A percentile compares a stretch with the other conserved stretches of the same genome.
phyloP scores from a whole-genome alignment of 2,113 vertebrate species.

The Oncorhynchus tshawytscha region DNA sequence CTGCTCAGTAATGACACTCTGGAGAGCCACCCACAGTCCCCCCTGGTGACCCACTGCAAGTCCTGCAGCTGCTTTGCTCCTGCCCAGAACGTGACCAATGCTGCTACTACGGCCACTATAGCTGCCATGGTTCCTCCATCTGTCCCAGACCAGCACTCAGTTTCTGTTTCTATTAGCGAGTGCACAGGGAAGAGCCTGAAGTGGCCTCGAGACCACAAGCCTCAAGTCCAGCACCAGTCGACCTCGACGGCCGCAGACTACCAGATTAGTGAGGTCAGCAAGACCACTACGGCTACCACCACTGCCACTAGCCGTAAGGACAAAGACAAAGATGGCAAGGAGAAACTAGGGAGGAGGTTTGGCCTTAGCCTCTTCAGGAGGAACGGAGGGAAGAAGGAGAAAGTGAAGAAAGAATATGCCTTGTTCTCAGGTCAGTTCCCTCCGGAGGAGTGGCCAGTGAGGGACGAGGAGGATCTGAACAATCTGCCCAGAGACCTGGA shows the following conservation, averaged over 20 bases:
- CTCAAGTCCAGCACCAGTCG: constrained; percentile 72
- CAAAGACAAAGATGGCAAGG: constrained; percentile 66
- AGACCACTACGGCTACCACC: constrained; percentile 60
- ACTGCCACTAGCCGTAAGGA: constrained; percentile 67
- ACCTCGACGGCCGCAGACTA: constrained; percentile 71
- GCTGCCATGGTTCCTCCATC: constrained; percentile 39
- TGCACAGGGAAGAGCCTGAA: constrained; percentile 70
- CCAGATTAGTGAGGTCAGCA: constrained; percentile 71
- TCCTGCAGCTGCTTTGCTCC: constrained; percentile 80
- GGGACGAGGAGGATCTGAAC: constrained; percentile 87
- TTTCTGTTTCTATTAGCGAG: constrained; percentile 65
- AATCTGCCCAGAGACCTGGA: constrained; percentile 90
- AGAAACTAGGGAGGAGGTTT: constrained; percentile 75
- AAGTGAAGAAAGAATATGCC: constrained; percentile 77
- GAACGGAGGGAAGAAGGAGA: constrained; percentile 83
- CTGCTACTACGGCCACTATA: neutral
- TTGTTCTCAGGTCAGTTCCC: constrained; percentile 94
- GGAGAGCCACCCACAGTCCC: constrained; percentile 55
- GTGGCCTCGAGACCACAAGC: constrained; percentile 68
- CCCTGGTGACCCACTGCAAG: constrained; percentile 67
- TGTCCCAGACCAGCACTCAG: constrained; percentile 62
- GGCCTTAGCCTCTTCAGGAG: constrained; percentile 84
- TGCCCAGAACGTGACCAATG: constrained; percentile 36
- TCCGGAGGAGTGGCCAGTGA: constrained; percentile 92
- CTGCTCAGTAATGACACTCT: constrained; percentile 73